Conservation (phyloP, 2,888 invertebrate species). For the Harpagoxenus sublaevis region DNA sequence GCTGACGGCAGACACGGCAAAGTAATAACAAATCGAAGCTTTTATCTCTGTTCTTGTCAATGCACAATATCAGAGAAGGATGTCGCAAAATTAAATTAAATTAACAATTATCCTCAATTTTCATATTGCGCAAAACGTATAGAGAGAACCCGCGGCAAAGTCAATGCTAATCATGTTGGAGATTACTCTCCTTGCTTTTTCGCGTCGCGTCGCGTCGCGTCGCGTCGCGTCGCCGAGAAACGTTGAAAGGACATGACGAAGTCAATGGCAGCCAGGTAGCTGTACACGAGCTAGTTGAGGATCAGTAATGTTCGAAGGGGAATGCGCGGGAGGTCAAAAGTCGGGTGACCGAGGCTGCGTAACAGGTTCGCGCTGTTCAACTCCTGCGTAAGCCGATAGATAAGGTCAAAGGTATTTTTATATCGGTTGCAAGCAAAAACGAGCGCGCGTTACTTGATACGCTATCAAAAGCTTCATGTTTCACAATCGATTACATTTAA, state of each 20-base stretch:
- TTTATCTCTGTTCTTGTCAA: neutral
- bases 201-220: neutral
- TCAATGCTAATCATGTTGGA: neutral
- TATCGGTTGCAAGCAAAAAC: slow-evolving; percentile 7
- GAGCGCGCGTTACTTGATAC: slow-evolving; percentile 4
- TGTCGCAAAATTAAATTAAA: neutral
- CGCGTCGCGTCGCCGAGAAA: neutral
- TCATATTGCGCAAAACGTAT: neutral
- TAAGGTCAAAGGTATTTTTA: slow-evolving; percentile 44
- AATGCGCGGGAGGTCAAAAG: slow-evolving; percentile 38
- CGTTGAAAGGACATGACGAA: slow-evolving; percentile 11
- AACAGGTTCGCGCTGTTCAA: slow-evolving; percentile 20
- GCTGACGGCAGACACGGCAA: neutral
- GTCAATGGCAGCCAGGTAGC: slow-evolving; percentile 30
- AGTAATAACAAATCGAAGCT: neutral
- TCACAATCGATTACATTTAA: neutral
- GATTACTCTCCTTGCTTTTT: slow-evolving; percentile 1
- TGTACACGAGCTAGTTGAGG: slow-evolving; percentile 5
- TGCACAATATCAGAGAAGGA: neutral
- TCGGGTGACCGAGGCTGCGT: slow-evolving; percentile 31
- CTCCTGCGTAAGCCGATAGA: slow-evolving; percentile 25
- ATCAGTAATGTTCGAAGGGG: slow-evolving; percentile 26
- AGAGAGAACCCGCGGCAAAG: neutral
- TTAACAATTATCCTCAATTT: neutral
- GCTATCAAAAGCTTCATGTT: neutral